phyloP scores from a whole-genome alignment of 2,797 vertebrate species.

The Fratercula arctica region DNA sequence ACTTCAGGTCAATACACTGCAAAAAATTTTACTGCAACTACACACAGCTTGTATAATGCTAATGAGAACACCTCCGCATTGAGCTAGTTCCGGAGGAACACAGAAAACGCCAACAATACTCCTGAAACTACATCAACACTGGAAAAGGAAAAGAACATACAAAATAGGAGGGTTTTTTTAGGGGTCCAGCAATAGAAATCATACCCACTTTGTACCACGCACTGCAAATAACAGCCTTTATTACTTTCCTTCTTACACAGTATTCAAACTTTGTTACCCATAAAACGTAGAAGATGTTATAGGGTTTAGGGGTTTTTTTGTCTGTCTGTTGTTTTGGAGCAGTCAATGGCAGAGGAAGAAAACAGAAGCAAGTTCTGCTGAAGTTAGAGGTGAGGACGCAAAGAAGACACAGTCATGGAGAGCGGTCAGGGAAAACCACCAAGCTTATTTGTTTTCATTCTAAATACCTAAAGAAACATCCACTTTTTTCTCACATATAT shows the following conservation, averaged over 20 bases:
- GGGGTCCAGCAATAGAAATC: neutral
- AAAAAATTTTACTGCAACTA: slow-evolving; percentile 22
- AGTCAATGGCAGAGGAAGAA: neutral
- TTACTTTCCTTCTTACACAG: neutral
- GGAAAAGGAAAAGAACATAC: neutral
- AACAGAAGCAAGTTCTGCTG: neutral
- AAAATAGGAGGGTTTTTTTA: fast-evolving
- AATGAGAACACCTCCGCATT: neutral
- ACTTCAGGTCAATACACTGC: slow-evolving; percentile 31
- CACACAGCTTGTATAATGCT: neutral
- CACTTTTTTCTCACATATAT: neutral
- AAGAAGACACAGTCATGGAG: neutral
- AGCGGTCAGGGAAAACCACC: neutral
- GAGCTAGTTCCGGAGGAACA: neutral
- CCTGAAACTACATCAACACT: neutral
- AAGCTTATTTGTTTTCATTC: neutral
- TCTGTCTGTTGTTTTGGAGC: neutral
- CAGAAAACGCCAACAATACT: neutral
- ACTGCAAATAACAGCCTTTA: fast-evolving
- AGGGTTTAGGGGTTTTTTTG: fast-evolving
- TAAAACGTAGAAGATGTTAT: neutral
- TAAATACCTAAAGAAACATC: neutral
- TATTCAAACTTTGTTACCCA: neutral
- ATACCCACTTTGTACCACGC: no score
- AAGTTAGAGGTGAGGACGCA: neutral